Percentiles rank a stretch among this genome's conserved stretches.
These are phyloP conservation scores for Umimayanthus chanpuru DNA, from an alignment of 92 coral and sea anemone species.

Conservation along the genomic window DNA sequence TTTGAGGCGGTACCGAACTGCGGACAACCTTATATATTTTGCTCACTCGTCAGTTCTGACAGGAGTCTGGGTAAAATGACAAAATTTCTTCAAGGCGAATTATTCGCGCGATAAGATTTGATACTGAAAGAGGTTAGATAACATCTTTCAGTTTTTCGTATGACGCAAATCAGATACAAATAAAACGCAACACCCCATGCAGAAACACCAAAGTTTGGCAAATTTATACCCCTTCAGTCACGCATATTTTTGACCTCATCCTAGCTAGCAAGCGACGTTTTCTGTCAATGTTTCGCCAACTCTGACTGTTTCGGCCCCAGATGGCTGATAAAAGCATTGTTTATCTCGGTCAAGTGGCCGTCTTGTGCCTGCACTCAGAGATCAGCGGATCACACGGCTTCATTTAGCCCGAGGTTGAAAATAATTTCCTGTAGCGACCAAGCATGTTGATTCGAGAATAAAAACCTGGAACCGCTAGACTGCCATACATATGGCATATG, in stretches of 20 bases:
- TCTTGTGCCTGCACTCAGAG: neutral
- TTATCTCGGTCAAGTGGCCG: constrained; percentile 22
- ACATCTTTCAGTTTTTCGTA: neutral
- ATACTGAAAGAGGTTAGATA: neutral
- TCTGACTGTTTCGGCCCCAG: neutral
- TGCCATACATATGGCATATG: too few species aligned
- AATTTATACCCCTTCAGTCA: neutral
- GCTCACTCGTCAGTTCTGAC: neutral
- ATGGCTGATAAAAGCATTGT: neutral
- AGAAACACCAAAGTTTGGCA: neutral
- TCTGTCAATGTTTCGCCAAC: too few species aligned
- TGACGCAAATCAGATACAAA: neutral
- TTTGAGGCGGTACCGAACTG: neutral
- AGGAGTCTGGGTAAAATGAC: neutral
- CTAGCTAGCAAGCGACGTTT: neutral
- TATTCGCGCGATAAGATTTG: neutral
- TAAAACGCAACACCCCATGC: too few species aligned
- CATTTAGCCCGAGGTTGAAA: neutral
- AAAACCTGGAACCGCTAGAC: too few species aligned
- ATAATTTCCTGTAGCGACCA: neutral
- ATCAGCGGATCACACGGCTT: neutral
- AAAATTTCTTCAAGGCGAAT: neutral
- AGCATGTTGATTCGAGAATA: neutral
- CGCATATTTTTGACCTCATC: constrained; percentile 1
- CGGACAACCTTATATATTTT: neutral